Percentiles rank a stretch among this genome's conserved stretches.
Evolutionary conservation across 2,113 vertebrate genomes (phyloP).

Genomic region (Tragelaphus buxtoni): DNA sequence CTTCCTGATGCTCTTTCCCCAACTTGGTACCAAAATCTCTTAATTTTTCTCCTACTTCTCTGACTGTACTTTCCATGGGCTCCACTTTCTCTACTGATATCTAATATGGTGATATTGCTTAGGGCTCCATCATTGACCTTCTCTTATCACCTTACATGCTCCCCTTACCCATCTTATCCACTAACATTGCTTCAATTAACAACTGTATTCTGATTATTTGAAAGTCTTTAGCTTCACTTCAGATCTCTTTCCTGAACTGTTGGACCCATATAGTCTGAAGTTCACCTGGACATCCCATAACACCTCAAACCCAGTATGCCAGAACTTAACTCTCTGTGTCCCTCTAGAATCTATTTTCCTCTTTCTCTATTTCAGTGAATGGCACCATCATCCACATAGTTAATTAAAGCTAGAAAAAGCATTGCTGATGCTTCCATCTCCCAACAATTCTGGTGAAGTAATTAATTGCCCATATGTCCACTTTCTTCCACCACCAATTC

Average conservation of each 20-base stretch:
- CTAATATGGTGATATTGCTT: not conserved
- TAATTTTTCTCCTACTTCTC: not conserved
- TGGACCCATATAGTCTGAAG: not conserved
- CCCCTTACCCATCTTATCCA: not conserved
- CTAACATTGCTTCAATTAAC: not conserved
- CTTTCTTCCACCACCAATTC: not conserved
- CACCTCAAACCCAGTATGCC: not conserved
- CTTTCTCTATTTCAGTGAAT: not conserved
- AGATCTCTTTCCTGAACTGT: not conserved
- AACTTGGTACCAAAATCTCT: not conserved
- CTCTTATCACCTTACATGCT: not conserved
- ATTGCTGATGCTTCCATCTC: not conserved
- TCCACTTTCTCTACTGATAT: not conserved
- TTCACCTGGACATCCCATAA: not conserved
- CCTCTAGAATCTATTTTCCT: not conserved
- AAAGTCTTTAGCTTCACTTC: constrained; percentile 27
- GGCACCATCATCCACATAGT: not conserved
- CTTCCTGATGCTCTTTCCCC: not conserved
- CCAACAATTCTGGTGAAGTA: not conserved
- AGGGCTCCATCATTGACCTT: not conserved
- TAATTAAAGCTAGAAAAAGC: not conserved
- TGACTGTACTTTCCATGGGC: not conserved
- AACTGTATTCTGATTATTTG: not conserved
- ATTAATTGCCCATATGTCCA: not conserved
- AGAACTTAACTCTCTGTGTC: not conserved